A percentile compares a stretch with the other conserved stretches of the same genome.
Evolutionary conservation across 2,113 vertebrate genomes (phyloP).

Genomic region (Ranitomeya imitator): DNA sequence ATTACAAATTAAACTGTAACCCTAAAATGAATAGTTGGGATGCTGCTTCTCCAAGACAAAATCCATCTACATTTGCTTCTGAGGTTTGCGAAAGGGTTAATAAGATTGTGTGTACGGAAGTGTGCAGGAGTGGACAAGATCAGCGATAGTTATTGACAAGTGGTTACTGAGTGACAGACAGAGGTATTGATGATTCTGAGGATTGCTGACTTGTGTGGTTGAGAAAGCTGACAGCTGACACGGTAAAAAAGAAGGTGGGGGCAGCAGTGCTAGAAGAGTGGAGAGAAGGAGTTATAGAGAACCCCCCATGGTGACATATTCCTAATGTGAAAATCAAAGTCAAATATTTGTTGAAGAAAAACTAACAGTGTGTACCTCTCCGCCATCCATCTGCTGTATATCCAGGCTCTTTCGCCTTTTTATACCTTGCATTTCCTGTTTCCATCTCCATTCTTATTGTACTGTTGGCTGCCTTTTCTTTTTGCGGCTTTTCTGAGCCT

Average conservation of each 20-base stretch:
- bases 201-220: conserved; percentile 61
- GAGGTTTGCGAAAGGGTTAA: conserved; percentile 42
- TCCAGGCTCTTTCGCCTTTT: background rate
- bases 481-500: background rate
- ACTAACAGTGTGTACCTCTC: conserved; percentile 39
- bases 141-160: conserved; percentile 58
- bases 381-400: conserved; percentile 17
- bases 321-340: conserved; percentile 57
- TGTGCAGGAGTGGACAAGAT: conserved; percentile 47
- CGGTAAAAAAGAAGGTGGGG: background rate
- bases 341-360: conserved; percentile 57
- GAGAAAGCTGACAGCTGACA: conserved; percentile 58
- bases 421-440: background rate
- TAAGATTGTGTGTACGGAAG: conserved; percentile 24
- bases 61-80: background rate
- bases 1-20: background rate
- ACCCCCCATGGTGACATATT: conserved; percentile 57
- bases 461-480: background rate
- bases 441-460: background rate
- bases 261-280: background rate
- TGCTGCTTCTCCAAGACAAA: background rate
- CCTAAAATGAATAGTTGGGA: background rate
- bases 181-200: conserved; percentile 62
- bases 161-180: conserved; percentile 56
- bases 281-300: conserved; percentile 36